phyloP scores from a whole-genome alignment of 2,113 vertebrate species.

The Calidris pygmaea region DNA sequence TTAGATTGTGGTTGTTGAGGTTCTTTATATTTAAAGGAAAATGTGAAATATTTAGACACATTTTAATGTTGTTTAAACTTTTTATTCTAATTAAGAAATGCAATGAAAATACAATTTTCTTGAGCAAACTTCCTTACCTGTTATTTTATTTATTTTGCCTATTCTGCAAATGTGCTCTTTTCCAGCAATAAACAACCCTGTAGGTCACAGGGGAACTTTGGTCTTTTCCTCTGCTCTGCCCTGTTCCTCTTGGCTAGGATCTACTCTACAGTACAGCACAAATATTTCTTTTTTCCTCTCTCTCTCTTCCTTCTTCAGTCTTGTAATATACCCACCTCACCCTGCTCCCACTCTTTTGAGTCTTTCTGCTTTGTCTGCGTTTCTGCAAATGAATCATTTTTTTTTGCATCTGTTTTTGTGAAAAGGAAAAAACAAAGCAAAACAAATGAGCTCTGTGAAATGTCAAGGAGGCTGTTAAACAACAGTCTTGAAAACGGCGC shows the following conservation, averaged over 20 bases:
- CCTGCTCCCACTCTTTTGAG: background rate
- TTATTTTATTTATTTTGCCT: background rate
- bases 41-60: background rate
- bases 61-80: background rate
- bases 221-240: background rate
- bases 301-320: background rate
- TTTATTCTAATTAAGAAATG: background rate
- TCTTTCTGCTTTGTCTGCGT: conserved; percentile 27
- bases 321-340: background rate
- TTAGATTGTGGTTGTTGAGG: background rate
- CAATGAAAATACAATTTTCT: background rate
- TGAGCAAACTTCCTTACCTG: background rate
- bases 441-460: conserved; percentile 62
- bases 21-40: background rate
- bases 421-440: conserved; percentile 18
- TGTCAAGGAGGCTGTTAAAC: conserved; percentile 62
- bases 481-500: conserved; percentile 24
- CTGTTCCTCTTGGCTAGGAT: background rate
- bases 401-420: conserved; percentile 38
- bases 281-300: background rate
- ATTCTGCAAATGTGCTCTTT: background rate
- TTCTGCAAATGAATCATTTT: conserved; percentile 18
- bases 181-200: background rate
- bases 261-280: background rate
- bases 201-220: background rate